Conservation (phyloP, 2,888 invertebrate genomes). For the Amphipoea lucens region DNA sequence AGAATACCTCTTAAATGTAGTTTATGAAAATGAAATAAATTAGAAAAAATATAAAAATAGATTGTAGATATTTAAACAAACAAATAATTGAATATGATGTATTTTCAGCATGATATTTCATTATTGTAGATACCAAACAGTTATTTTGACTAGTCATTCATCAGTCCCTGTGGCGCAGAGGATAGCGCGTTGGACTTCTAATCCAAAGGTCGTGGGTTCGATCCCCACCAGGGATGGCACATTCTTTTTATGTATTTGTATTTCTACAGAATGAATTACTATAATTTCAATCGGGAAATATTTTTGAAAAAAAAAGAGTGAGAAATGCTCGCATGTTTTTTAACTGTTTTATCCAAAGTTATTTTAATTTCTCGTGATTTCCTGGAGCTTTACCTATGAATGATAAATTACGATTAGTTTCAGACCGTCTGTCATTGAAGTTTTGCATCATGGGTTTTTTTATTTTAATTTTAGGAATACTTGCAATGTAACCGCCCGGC, state of each 20-base stretch:
- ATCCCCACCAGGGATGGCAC: slow-evolving; percentile 94
- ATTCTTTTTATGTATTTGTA: slow-evolving; percentile 45
- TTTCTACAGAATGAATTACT: not conserved
- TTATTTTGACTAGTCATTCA: slow-evolving; percentile 69
- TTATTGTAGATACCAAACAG: slow-evolving; percentile 25
- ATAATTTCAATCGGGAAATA: not conserved
- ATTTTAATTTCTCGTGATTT: not conserved
- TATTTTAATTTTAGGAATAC: not conserved
- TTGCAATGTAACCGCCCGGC: not conserved
- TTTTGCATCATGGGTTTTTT: not conserved
- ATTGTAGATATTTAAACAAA: not conserved
- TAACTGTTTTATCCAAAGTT: not conserved
- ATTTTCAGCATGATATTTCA: not conserved
- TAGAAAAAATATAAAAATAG: not conserved
- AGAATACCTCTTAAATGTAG: not conserved
- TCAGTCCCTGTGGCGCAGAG: slow-evolving; percentile 95
- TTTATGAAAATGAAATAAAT: not conserved
- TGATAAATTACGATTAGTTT: not conserved
- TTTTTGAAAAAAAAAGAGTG: not conserved
- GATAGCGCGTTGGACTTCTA: slow-evolving; percentile 97
- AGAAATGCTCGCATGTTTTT: not conserved
- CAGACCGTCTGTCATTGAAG: not conserved
- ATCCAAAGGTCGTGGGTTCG: slow-evolving; percentile 97
- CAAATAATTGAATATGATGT: fast-evolving
- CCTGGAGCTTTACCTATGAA: not conserved